Percentiles rank a stretch among this genome's conserved stretches.
Evolutionary conservation across 92 coral and sea anemone genomes (phyloP).

Genomic region (Zoanthus solanderi): DNA sequence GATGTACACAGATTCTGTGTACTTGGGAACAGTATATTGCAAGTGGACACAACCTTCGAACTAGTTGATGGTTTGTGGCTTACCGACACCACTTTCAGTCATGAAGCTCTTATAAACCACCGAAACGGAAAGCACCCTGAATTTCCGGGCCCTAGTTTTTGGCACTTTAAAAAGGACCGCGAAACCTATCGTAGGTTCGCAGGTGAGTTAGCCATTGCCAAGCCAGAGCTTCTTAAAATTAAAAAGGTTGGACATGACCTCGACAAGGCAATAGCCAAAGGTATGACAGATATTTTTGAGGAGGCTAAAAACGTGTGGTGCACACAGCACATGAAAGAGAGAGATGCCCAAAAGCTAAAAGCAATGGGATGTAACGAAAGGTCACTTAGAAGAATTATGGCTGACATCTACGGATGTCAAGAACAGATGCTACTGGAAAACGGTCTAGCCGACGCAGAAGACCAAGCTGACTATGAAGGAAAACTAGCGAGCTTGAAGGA

Average conservation of each 20-base stretch:
- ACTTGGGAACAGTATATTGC: conserved; percentile 55
- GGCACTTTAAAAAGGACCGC: conserved; percentile 57
- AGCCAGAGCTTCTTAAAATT: conserved; percentile 62
- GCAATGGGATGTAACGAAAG: conserved; percentile 58
- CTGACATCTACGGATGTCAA: conserved; percentile 60
- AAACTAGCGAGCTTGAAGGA: conserved; percentile 47
- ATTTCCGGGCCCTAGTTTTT: conserved; percentile 71
- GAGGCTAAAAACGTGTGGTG: conserved; percentile 11
- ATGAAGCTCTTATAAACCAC: conserved; percentile 32
- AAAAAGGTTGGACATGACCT: conserved; percentile 51
- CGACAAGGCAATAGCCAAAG: not conserved
- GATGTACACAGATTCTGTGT: conserved; percentile 70
- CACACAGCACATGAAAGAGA: conserved; percentile 31
- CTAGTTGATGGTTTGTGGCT: conserved; percentile 78
- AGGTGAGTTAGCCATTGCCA: conserved; percentile 7
- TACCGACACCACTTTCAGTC: conserved; percentile 67
- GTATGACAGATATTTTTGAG: not conserved
- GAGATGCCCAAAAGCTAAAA: conserved; percentile 50
- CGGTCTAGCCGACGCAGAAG: conserved; percentile 43
- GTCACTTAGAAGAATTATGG: conserved; percentile 48
- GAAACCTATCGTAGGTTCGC: conserved; percentile 65
- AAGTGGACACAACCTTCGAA: conserved; percentile 70
- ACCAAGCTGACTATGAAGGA: not conserved
- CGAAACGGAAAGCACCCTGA: conserved; percentile 57
- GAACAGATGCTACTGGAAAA: conserved; percentile 31